Conservation (phyloP, 2,797 vertebrate species). For the Melanotaenia nigrans region DNA sequence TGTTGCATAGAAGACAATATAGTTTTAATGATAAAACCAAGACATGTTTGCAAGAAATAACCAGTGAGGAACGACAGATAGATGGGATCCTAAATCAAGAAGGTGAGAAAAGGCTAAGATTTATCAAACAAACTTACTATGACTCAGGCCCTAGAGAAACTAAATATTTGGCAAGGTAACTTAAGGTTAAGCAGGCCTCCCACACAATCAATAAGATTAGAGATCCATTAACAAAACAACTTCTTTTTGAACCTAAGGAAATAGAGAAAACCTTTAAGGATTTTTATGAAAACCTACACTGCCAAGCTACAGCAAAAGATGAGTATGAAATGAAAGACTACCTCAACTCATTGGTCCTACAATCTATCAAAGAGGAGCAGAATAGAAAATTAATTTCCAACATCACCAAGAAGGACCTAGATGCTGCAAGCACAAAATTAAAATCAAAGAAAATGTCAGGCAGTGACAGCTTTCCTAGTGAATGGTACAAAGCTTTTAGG, state of each 20-base stretch:
- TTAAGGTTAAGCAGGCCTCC: background rate
- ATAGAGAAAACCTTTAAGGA: background rate
- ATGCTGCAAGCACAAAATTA: background rate
- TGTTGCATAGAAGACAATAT: background rate
- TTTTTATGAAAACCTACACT: background rate
- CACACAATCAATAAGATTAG: conserved; percentile 7
- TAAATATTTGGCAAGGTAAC: background rate
- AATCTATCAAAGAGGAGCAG: background rate
- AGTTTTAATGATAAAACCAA: no score
- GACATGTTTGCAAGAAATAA: background rate
- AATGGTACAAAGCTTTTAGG: background rate
- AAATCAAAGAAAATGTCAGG: background rate
- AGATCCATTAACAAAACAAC: background rate
- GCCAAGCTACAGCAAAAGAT: background rate
- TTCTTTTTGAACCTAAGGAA: background rate
- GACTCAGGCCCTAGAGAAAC: background rate
- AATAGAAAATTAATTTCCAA: background rate
- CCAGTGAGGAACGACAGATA: no score
- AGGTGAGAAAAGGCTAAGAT: no score
- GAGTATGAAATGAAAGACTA: background rate
- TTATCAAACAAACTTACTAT: no score
- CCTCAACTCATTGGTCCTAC: background rate
- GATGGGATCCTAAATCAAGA: no score
- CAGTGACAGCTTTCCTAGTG: background rate
- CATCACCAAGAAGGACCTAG: background rate